Conservation (phyloP, 2,888 invertebrate species). For the Operophtera brumata region DNA sequence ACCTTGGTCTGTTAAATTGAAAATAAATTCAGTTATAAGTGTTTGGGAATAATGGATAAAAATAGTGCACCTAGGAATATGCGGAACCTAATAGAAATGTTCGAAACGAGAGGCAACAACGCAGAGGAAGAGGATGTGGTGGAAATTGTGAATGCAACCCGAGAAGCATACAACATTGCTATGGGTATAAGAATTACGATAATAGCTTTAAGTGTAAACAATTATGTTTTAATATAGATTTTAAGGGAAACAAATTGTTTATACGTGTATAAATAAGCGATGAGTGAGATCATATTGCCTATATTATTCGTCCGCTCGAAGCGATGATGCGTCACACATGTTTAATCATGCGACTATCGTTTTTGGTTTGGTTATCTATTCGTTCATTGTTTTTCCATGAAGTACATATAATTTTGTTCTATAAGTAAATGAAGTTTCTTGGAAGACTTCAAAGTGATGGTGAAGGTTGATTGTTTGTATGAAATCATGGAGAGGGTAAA, state of each 20-base stretch:
- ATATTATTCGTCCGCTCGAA: not conserved
- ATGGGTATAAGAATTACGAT: conserved; percentile 37
- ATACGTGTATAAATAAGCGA: no score
- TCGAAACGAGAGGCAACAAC: conserved; percentile 53
- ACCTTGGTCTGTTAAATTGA: not conserved
- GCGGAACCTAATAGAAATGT: conserved; percentile 65
- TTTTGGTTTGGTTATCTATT: conserved; percentile 1
- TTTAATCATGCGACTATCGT: conserved; percentile 8
- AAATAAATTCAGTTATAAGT: no score
- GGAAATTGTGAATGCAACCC: conserved; percentile 41
- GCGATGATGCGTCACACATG: conserved; percentile 10
- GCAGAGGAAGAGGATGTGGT: conserved; percentile 44
- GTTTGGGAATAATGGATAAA: conserved; percentile 44
- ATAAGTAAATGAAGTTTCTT: not conserved
- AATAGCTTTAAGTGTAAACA: no score
- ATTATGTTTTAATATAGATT: not conserved
- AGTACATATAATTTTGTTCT: not conserved
- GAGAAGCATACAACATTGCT: conserved; percentile 42
- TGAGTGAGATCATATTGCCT: not conserved
- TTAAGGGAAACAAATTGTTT: no score
- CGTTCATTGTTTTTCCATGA: not conserved
- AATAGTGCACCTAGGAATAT: conserved; percentile 48
- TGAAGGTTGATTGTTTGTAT: not conserved
- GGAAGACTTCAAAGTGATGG: not conserved
- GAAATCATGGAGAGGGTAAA: not conserved